Base-by-base conservation (phyloP, 2,888 invertebrate genomes). In the Apamea epomidion region DNA sequence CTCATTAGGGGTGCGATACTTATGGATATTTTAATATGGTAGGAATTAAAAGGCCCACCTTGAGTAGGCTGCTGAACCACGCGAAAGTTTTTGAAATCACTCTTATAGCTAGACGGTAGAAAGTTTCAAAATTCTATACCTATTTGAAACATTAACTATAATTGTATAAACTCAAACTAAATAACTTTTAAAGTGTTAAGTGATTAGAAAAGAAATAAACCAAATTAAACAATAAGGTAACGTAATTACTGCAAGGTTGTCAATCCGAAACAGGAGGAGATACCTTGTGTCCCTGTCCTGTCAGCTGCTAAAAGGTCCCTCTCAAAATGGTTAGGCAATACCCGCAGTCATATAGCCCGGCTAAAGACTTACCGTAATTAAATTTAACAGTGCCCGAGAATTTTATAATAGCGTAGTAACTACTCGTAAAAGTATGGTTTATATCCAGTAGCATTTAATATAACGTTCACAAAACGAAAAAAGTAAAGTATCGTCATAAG, bases 361-460 rank as follows among this genome's bases (percentile, higher is more conserved):
- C 54, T 86, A 75, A 72, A 73, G 32, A 67, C 69, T 42, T 67
- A 73, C 64, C 8, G 73, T 82, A 69, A 76, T 85, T 58, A 80
- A 77, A 79, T 76, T 75, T 84, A 21, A 83, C 74, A 65, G 54
- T 67, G 74, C 64, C 14, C 18, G 18, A 75, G 54, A 21, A 77
- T 83, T 64, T 82, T 75, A 76, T 73, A 86, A 75, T 70, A 45
- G 54, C 72, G 12, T 12, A 78, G 16, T 81, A 68, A 67, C 68
- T 72, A 75, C 69, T 81, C 84, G 48, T 87, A 76, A 81, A 85
- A 86, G 45, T 81, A 65, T 60, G 51, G 58, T 60, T 77, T 51
- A 42, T 42, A 78, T 32, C 32, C 76, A 78, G 76, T 76, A 81
- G 69, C 76, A 74, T 84, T 83, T 72, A 51, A 64, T 68, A 68